A percentile compares a stretch with the other conserved stretches of the same genome.
Evolutionary conservation across 2,113 vertebrate species (phyloP).

Genomic region (Lepus americanus): DNA sequence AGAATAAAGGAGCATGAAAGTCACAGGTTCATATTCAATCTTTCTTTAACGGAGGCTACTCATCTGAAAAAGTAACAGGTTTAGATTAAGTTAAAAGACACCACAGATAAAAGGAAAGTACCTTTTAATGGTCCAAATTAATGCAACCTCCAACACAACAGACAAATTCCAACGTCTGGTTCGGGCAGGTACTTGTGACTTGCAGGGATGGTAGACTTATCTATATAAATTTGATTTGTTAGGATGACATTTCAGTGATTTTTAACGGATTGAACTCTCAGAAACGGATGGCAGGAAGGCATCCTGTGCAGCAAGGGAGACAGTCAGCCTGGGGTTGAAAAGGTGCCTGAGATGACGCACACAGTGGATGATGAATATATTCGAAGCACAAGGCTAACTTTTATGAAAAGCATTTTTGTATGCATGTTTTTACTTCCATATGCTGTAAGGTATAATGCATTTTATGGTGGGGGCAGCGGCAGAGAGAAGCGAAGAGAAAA

Average conservation of each 20-base stretch:
- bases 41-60: conserved; percentile 15
- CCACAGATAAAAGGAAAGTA: background rate
- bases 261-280: conserved; percentile 17
- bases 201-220: conserved; percentile 3
- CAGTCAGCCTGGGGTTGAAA: background rate
- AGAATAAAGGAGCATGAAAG: background rate
- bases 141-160: background rate
- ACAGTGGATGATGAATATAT: background rate
- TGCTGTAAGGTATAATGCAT: background rate
- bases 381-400: background rate
- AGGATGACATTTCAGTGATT: conserved; percentile 30
- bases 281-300: background rate
- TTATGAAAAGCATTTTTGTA: background rate
- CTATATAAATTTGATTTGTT: conserved; percentile 17
- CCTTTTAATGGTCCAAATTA: conserved; percentile 47
- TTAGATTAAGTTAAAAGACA: conserved; percentile 32
- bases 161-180: background rate
- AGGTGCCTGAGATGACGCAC: background rate
- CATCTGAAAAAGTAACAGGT: conserved; percentile 20
- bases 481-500: background rate
- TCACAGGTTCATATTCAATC: background rate
- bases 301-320: background rate
- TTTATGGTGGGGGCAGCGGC: background rate
- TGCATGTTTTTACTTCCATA: background rate
- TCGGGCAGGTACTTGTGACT: conserved; percentile 11